A percentile compares a stretch with the other conserved stretches of the same genome.
phyloP scores from a whole-genome alignment of 2,113 vertebrate species.

The Chamaea fasciata region DNA sequence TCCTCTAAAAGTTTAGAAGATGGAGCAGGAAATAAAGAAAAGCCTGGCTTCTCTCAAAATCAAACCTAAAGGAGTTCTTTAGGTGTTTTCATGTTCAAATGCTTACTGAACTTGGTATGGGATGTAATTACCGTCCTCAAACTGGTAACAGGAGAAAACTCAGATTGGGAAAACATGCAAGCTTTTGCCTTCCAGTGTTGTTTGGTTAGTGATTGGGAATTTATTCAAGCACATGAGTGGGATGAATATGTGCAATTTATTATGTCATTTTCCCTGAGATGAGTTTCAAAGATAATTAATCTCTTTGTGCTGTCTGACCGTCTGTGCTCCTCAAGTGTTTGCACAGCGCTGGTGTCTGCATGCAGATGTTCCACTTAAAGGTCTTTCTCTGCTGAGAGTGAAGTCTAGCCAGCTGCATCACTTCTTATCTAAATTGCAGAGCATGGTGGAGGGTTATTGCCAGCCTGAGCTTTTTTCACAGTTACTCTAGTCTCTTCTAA shows the following conservation, averaged over 20 bases:
- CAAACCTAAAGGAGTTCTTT: not conserved
- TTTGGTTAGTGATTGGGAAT: not conserved
- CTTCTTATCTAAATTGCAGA: not conserved
- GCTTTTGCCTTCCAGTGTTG: not conserved
- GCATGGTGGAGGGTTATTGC: not conserved
- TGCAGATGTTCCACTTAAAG: slow-evolving; percentile 31
- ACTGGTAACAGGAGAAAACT: not conserved
- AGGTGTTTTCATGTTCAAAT: not conserved
- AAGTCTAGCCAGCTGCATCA: not conserved
- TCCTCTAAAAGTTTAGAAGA: not conserved
- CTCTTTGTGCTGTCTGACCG: not conserved
- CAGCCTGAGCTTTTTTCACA: not conserved
- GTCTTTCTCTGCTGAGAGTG: not conserved
- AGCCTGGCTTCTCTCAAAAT: not conserved
- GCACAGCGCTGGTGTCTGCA: not conserved
- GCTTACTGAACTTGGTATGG: not conserved
- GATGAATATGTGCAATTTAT: slow-evolving; percentile 24
- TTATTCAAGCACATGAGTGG: not conserved
- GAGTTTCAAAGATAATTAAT: not conserved
- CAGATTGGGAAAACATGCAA: not conserved
- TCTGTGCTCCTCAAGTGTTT: not conserved
- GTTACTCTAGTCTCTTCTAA: not conserved
- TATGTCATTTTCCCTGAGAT: not conserved
- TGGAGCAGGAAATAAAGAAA: not conserved
- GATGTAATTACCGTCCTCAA: not conserved